These are phyloP conservation scores for Myiopsitta monachus DNA, from an alignment of 2,113 vertebrate genomes.

Conservation along the genomic window DNA sequence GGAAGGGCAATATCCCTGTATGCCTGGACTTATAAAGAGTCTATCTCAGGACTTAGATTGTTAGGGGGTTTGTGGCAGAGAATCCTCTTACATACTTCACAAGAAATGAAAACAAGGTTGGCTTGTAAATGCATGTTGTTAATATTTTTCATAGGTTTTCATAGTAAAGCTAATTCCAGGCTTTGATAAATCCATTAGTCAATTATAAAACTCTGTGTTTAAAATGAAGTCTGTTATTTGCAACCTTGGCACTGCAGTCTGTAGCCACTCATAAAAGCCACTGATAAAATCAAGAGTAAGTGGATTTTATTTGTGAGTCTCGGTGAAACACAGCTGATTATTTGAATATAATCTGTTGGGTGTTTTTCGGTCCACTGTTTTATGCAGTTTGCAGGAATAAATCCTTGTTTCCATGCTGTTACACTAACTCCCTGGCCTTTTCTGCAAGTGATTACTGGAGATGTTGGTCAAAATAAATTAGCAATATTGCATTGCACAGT, in stretches of 20 bases:
- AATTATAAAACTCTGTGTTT: neutral
- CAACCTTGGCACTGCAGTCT: neutral
- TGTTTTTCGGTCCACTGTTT: neutral
- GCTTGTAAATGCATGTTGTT: neutral
- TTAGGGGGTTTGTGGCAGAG: neutral
- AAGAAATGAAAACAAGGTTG: neutral
- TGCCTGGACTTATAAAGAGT: neutral
- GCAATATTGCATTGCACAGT: neutral
- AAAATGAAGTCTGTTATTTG: neutral
- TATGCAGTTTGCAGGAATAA: neutral
- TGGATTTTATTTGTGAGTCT: neutral
- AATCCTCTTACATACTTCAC: neutral
- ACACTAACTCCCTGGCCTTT: neutral
- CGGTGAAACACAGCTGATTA: neutral
- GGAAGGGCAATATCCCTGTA: neutral
- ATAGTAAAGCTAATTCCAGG: neutral
- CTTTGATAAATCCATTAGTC: neutral
- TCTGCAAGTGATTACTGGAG: neutral
- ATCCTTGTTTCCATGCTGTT: neutral
- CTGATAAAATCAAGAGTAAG: neutral
- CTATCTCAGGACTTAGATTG: neutral
- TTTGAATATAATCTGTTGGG: neutral
- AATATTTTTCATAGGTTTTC: neutral
- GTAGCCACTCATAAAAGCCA: neutral
- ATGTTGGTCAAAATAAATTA: neutral